Conservation (phyloP, 2,888 invertebrate genomes). For the Idaea straminata region DNA sequence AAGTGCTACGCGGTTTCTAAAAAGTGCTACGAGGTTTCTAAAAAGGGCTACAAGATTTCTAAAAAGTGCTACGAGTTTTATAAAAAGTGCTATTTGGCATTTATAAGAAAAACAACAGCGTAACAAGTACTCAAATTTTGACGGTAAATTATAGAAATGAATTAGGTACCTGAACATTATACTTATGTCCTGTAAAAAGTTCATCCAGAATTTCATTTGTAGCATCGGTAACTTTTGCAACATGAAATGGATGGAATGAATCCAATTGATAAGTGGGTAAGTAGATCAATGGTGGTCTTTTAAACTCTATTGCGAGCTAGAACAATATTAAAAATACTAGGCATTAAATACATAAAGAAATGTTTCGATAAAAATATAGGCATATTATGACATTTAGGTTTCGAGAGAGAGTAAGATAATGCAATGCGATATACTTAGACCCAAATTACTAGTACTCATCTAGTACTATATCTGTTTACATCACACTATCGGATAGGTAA, state of each 20-base stretch:
- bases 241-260: conserved; percentile 40
- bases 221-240: conserved; percentile 34
- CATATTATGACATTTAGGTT: no score
- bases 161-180: conserved; percentile 49
- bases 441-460: no score
- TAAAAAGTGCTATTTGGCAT: not conserved
- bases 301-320: conserved; percentile 59
- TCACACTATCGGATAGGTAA: no score
- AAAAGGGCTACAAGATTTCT: no score
- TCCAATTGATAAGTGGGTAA: conserved; percentile 62
- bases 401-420: no score
- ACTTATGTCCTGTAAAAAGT: conserved; percentile 53
- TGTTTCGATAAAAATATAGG: no score
- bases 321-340: conserved; percentile 15
- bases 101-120: no score
- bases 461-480: no score
- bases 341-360: no score
- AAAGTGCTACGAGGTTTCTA: no score
- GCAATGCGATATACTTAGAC: no score
- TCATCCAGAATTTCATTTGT: conserved; percentile 47
- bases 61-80: not conserved
- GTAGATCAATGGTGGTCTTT: conserved; percentile 51
- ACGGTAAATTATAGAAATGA: not conserved
- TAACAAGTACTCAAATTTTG: not conserved
- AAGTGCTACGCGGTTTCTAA: no score